Evolutionary conservation across 2,888 invertebrate species (phyloP), one percentile per base, ranked within the genome.

Genomic region (Diploptera punctata): DNA sequence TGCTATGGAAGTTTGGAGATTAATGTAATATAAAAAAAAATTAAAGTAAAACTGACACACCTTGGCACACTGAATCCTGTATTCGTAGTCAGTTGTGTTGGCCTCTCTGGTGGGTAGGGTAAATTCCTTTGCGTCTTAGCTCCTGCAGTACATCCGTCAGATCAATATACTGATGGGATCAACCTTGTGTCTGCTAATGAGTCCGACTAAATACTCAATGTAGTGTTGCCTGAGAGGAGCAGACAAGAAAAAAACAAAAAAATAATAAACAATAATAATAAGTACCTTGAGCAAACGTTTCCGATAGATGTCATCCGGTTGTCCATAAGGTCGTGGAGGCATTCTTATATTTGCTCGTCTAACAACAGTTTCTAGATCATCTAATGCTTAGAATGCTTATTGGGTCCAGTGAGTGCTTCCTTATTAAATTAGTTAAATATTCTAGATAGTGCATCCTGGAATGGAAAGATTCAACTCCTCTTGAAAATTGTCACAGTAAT

Each of bases 201-300:
- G 88, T 80, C 89, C 90, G 82, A 96, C 95, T 87, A 98, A 89
- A 87, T 97, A 97, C 87, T 98, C 98, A 84, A 96, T 91, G 89
- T 96, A 98, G 88, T 98, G 98, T 82, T 89, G 86, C 89, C 97
- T 98, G 72, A 70, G 71, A 72, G 79, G 44, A 61, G 65, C 65
- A 73, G 72, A 70, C 71, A 67, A 73, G 60, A 74, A 65, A 75
- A 67, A n/a, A 69, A 74, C 70, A 69, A 68, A 70, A 72, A 68
- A 70, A 70, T 33, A 70, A 71, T 31, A 68, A 73, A 68, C 70
- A 52, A 72, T 67, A 67, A 71, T 72, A 71, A 72, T 67, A 65
- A 76, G 82, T 85, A 91, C 91, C 90, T 91, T 87, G 76, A 86
- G 80, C 74, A 92, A 86, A 78, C 87, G 86, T 78, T 85, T 85